phyloP scores from a whole-genome alignment of 2,888 invertebrate species.

The Sminthurides aquaticus region DNA sequence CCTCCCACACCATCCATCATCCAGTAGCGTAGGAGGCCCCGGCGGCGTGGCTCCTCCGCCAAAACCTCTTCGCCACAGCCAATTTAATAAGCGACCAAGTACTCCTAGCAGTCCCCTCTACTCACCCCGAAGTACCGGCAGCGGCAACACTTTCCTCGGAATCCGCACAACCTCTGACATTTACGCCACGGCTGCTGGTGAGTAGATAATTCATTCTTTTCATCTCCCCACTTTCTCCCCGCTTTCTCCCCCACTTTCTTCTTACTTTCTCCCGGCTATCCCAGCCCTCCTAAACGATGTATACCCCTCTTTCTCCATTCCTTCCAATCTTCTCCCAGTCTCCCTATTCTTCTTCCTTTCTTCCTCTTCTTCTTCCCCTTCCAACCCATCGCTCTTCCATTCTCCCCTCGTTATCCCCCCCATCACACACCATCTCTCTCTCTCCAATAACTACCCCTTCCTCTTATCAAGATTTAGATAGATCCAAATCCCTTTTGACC shows the following conservation, averaged over 20 bases:
- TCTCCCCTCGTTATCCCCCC: too few relatives aligned
- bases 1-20: neutral
- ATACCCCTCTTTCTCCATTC: too few relatives aligned
- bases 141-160: slow-evolving; percentile 16
- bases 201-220: slow-evolving; percentile 1
- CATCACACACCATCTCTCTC: too few relatives aligned
- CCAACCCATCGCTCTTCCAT: too few relatives aligned
- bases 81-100: slow-evolving; percentile 34
- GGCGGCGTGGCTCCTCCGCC: slow-evolving; percentile 23
- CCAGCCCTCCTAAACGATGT: too few relatives aligned
- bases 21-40: neutral
- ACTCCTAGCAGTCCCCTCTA: slow-evolving; percentile 39
- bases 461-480: too few relatives aligned
- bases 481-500: too few relatives aligned
- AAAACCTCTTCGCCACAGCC: slow-evolving; percentile 39
- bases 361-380: too few relatives aligned
- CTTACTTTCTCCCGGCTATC: too few relatives aligned
- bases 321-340: too few relatives aligned
- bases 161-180: slow-evolving; percentile 26
- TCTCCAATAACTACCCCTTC: too few relatives aligned
- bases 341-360: too few relatives aligned
- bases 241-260: neutral
- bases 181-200: slow-evolving; percentile 34
- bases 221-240: neutral
- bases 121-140: slow-evolving; percentile 30